phyloP scores from a whole-genome alignment of 1,140 invertebrate genomes.

The Drosophila prosaltans region DNA sequence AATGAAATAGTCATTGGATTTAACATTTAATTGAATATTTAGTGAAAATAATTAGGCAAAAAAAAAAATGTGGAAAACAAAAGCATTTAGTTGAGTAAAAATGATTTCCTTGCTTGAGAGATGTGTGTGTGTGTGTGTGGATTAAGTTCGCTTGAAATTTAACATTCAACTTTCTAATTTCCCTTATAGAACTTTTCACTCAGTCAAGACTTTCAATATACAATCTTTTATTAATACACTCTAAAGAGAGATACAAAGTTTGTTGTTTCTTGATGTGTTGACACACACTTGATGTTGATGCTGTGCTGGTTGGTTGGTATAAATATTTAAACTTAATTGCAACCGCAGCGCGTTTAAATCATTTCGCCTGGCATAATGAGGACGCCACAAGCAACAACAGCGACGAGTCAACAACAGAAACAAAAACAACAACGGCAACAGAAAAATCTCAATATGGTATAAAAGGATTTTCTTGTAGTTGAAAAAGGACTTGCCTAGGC shows the following conservation, averaged over 20 bases:
- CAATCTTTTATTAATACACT: slow-evolving; percentile 23
- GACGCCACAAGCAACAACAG: slow-evolving; percentile 24
- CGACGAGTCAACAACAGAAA: slow-evolving; percentile 39
- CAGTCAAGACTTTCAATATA: slow-evolving; percentile 1
- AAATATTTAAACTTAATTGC: slow-evolving; percentile 67
- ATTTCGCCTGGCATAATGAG: slow-evolving; percentile 34
- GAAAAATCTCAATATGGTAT: slow-evolving; percentile 62
- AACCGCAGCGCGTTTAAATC: slow-evolving; percentile 44
- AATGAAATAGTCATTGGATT: too few species aligned
- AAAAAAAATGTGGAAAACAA: not conserved
- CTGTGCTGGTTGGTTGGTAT: slow-evolving; percentile 22
- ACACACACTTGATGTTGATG: slow-evolving; percentile 19
- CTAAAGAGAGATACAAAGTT: slow-evolving; percentile 33
- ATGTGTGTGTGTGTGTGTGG: too few species aligned
- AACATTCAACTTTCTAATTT: slow-evolving; percentile 24
- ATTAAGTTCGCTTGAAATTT: slow-evolving; percentile 12
- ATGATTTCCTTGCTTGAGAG: not conserved
- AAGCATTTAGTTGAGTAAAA: not conserved
- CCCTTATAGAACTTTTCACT: slow-evolving; percentile 4
- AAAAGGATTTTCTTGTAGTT: slow-evolving; percentile 74
- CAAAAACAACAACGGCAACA: slow-evolving; percentile 38
- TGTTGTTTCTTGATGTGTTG: slow-evolving; percentile 7
- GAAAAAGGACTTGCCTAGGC: slow-evolving; percentile 52
- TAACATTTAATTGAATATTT: too few species aligned
- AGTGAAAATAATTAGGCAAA: too few species aligned